Percentiles rank a stretch among this genome's conserved stretches.
Evolutionary conservation across 1,140 invertebrate species (phyloP).

Genomic region (Maniola jurtina): DNA sequence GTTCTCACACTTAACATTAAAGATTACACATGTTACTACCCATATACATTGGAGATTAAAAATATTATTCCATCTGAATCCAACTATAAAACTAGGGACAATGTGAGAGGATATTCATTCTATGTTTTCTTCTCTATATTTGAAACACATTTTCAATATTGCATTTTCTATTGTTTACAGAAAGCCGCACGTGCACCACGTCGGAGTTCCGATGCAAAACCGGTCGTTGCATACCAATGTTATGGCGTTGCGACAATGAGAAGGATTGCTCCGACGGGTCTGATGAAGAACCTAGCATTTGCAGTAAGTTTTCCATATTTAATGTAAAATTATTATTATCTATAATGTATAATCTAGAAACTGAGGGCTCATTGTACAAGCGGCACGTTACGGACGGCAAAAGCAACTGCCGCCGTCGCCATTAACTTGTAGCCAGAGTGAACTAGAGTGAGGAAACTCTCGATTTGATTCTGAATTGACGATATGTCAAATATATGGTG

Average conservation of each 20-base stretch:
- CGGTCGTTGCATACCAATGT: slow-evolving; percentile 87
- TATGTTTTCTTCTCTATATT: not conserved
- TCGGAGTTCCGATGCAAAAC: slow-evolving; percentile 85
- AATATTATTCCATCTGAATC: too few relatives aligned
- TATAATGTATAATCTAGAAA: too few relatives aligned
- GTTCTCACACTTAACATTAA: too few relatives aligned
- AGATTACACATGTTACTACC: too few relatives aligned
- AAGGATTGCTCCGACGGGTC: slow-evolving; percentile 87
- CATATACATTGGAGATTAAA: too few relatives aligned
- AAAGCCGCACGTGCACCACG: slow-evolving; percentile 81
- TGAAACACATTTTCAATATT: not conserved
- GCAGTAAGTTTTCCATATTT: slow-evolving; percentile 81
- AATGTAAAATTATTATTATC: too few relatives aligned
- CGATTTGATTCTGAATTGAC: too few relatives aligned
- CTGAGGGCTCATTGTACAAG: too few relatives aligned
- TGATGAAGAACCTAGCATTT: slow-evolving; percentile 84
- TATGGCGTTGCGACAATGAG: slow-evolving; percentile 88
- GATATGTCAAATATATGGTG: too few relatives aligned
- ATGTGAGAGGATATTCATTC: not conserved
- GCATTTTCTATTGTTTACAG: slow-evolving; percentile 59
- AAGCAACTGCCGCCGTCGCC: not conserved
- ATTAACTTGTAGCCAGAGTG: too few relatives aligned
- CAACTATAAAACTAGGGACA: too few relatives aligned
- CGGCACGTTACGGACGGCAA: not conserved
- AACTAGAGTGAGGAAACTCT: too few relatives aligned